Evolutionary conservation across 2,113 vertebrate species (phyloP).

Genomic region (cattle (Bos taurus)): DNA sequence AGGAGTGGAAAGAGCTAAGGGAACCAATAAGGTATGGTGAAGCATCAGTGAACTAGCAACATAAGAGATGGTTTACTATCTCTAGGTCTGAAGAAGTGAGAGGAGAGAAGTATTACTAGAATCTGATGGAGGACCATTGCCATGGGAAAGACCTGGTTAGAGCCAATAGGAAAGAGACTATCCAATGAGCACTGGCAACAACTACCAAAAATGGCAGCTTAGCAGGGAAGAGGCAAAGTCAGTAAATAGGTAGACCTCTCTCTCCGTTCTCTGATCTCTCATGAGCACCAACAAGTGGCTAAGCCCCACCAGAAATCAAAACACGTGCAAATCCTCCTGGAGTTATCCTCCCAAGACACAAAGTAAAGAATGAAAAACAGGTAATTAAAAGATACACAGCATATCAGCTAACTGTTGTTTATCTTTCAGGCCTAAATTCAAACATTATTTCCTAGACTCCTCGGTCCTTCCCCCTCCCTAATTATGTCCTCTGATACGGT

Average conservation of each 20-base stretch:
- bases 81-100: background rate
- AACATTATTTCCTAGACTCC: background rate
- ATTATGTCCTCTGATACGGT: background rate
- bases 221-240: background rate
- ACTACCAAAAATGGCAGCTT: background rate
- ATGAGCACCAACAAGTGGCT: background rate
- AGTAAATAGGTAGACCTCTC: background rate
- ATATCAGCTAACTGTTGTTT: background rate
- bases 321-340: background rate
- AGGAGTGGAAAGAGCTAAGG: background rate
- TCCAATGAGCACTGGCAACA: background rate
- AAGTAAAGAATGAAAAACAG: background rate
- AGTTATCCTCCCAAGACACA: background rate
- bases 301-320: background rate
- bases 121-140: background rate
- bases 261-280: background rate
- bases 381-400: background rate
- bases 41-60: background rate
- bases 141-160: background rate
- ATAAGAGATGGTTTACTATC: background rate
- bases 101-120: background rate
- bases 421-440: background rate
- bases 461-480: background rate
- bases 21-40: background rate
- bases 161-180: background rate